phyloP scores from a whole-genome alignment of 2,888 invertebrate species.

The Meteorus colon region DNA sequence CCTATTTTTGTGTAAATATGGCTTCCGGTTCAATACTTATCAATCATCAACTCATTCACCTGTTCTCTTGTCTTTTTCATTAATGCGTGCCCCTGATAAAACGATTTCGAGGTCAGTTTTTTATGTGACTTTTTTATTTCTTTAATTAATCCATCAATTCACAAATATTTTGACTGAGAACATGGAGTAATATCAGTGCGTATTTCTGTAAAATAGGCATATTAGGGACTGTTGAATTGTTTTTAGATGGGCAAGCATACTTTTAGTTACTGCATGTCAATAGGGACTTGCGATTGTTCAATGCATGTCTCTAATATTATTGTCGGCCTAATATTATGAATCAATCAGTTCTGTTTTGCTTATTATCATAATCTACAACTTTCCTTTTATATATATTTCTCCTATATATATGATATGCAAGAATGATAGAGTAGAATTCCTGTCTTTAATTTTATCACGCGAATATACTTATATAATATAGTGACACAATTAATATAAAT shows the following conservation, averaged over 20 bases:
- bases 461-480: not conserved
- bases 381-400: not conserved
- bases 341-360: not conserved
- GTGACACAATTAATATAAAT: slow-evolving; percentile 15
- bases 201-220: slow-evolving; percentile 22
- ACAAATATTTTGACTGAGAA: not conserved
- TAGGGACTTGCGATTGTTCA: not conserved
- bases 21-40: slow-evolving; percentile 32
- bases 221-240: slow-evolving; percentile 17
- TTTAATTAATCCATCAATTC: slow-evolving; percentile 58
- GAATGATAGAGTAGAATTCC: not conserved
- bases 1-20: slow-evolving; percentile 36
- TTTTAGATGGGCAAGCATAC: not conserved
- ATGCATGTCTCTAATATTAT: not conserved
- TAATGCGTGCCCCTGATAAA: slow-evolving; percentile 55
- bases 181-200: not conserved
- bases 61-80: slow-evolving; percentile 50
- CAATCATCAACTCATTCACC: slow-evolving; percentile 46
- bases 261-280: not conserved
- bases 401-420: not conserved
- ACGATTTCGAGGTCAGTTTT: slow-evolving; percentile 71
- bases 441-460: not conserved
- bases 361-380: not conserved
- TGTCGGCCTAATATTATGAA: not conserved
- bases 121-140: slow-evolving; percentile 72